A percentile compares a stretch with the other conserved stretches of the same genome.
Conservation (phyloP, 2,888 invertebrate species). For the Hedychridium roseum region DNA sequence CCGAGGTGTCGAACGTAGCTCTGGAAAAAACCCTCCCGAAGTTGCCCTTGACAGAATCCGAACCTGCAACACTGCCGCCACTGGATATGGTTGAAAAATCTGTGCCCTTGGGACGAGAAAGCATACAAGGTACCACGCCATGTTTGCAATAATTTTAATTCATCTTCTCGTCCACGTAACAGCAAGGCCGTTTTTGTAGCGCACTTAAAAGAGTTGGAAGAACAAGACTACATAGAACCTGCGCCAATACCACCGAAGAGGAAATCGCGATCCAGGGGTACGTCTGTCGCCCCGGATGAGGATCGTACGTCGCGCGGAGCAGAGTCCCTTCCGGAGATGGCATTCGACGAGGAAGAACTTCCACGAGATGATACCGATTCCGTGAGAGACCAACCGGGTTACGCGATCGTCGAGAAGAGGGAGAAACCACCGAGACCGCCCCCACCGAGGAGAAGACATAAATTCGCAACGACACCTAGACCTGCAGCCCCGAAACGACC, state of each 20-base stretch:
- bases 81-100: too few relatives aligned
- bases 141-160: slow-evolving; percentile 12
- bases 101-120: slow-evolving; percentile 6
- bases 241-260: slow-evolving; percentile 67
- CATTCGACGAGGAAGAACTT: slow-evolving; percentile 63
- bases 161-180: too few relatives aligned
- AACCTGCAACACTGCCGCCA: too few relatives aligned
- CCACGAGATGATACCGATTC: slow-evolving; percentile 59
- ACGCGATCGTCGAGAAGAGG: slow-evolving; percentile 80
- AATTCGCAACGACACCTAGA: slow-evolving; percentile 75
- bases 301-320: slow-evolving; percentile 77
- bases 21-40: slow-evolving; percentile 17
- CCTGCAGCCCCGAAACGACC: slow-evolving; percentile 69
- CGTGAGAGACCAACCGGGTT: slow-evolving; percentile 68
- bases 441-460: slow-evolving; percentile 70
- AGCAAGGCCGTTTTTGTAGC: too few relatives aligned
- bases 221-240: slow-evolving; percentile 74
- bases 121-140: slow-evolving; percentile 16
- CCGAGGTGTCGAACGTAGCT: not conserved
- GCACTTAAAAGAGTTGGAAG: too few relatives aligned
- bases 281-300: slow-evolving; percentile 67
- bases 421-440: slow-evolving; percentile 69
- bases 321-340: slow-evolving; percentile 69
- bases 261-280: slow-evolving; percentile 67
- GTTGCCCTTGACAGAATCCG: too few relatives aligned